Conservation (phyloP, 2,888 invertebrate species). For the Drosophila formosana region DNA sequence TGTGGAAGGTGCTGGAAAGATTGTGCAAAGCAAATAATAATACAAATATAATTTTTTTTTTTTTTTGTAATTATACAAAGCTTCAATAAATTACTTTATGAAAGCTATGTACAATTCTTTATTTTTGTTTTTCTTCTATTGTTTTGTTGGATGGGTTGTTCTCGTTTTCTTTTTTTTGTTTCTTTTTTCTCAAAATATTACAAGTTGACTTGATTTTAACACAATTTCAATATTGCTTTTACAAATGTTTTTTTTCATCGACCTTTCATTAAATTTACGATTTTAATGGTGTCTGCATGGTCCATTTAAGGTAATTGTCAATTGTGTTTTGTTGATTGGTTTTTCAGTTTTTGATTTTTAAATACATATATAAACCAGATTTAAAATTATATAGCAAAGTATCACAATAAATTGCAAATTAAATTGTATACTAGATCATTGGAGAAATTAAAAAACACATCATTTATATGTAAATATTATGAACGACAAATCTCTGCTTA, state of each 20-base stretch:
- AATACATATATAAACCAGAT: constrained; percentile 62
- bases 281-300: constrained; percentile 48
- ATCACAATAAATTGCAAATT: constrained; percentile 85
- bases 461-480: constrained; percentile 39
- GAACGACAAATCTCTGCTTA: constrained; percentile 68
- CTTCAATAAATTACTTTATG: constrained; percentile 73
- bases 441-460: constrained; percentile 59
- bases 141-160: constrained; percentile 66
- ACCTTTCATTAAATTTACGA: constrained; percentile 50
- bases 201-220: constrained; percentile 61
- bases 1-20: constrained; percentile 18
- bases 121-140: constrained; percentile 62
- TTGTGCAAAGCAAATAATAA: constrained; percentile 68
- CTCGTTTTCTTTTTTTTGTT: constrained; percentile 39
- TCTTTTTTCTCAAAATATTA: constrained; percentile 47
- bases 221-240: constrained; percentile 63
- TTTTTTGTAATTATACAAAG: constrained; percentile 75
- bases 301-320: constrained; percentile 42
- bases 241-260: constrained; percentile 42
- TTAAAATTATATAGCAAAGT: constrained; percentile 79
- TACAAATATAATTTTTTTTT: constrained; percentile 62
- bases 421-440: constrained; percentile 79
- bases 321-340: constrained; percentile 12
- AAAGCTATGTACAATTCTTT: constrained; percentile 79
- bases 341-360: constrained; percentile 40